Conservation (phyloP, 2,113 vertebrate genomes). For the Amblyopsis rosae region DNA sequence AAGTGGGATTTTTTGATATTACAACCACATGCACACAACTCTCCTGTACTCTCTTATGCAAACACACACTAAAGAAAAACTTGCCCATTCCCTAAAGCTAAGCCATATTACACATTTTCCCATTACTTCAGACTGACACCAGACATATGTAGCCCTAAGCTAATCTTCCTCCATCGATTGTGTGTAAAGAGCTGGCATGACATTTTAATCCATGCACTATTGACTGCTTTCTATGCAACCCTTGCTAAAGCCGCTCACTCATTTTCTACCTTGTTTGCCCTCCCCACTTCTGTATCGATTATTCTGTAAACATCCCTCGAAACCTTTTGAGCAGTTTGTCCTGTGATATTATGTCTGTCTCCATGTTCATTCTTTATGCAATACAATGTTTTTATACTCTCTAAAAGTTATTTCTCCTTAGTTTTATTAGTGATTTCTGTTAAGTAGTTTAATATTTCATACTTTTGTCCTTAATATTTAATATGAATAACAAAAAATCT, state of each 20-base stretch:
- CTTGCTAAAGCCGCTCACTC: background rate
- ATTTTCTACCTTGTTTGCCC: background rate
- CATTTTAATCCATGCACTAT: slow-evolving; percentile 10
- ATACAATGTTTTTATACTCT: no score
- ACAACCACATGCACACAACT: background rate
- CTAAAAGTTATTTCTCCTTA: no score
- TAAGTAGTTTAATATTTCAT: no score
- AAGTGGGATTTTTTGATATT: background rate
- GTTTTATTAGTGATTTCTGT: no score
- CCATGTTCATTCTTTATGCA: no score
- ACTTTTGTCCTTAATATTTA: no score
- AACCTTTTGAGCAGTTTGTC: no score
- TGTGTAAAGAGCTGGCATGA: background rate
- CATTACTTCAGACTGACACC: background rate
- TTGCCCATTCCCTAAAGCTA: background rate
- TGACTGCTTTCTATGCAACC: slow-evolving; percentile 2
- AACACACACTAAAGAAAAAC: background rate
- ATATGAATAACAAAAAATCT: no score
- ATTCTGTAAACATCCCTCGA: background rate
- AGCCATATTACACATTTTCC: background rate
- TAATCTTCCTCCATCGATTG: slow-evolving; percentile 2
- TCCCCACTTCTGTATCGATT: background rate
- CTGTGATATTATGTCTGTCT: no score
- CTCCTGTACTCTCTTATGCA: background rate
- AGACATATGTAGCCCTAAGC: background rate